Evolutionary conservation across 2,888 invertebrate genomes (phyloP).

Genomic region (Nemapogon koenigi): DNA sequence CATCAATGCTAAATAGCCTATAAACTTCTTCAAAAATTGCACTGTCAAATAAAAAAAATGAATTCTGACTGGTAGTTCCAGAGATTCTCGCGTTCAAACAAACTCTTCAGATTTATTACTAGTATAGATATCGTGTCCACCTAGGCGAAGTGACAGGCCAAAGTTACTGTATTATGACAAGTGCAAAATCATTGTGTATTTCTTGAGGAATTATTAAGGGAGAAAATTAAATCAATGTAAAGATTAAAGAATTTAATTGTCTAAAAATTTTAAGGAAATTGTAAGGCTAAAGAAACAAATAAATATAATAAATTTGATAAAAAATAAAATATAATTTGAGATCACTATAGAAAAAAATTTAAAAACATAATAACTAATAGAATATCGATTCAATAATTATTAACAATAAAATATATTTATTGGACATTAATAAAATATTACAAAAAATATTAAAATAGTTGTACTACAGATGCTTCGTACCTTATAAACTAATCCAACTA

Average conservation of each 20-base stretch:
- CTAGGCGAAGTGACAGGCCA: too few relatives aligned
- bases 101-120: too few relatives aligned
- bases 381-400: not conserved
- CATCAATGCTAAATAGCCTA: too few relatives aligned
- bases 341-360: not conserved
- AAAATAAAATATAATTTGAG: not conserved
- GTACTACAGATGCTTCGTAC: constrained; percentile 6
- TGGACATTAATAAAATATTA: not conserved
- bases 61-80: too few relatives aligned
- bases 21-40: too few relatives aligned
- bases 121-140: too few relatives aligned
- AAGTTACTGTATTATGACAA: too few relatives aligned
- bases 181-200: too few relatives aligned
- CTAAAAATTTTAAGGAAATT: not conserved
- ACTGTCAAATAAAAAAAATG: too few relatives aligned
- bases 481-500: too few relatives aligned
- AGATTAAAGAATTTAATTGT: not conserved
- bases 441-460: constrained; percentile 4
- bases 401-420: not conserved
- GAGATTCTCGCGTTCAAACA: too few relatives aligned
- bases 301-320: not conserved
- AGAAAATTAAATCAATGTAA: not conserved
- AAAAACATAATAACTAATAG: not conserved
- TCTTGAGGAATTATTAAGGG: too few relatives aligned
- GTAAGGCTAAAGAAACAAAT: not conserved